phyloP scores from a whole-genome alignment of 1,140 invertebrate genomes.

The Pseudomyrmex concolor region DNA sequence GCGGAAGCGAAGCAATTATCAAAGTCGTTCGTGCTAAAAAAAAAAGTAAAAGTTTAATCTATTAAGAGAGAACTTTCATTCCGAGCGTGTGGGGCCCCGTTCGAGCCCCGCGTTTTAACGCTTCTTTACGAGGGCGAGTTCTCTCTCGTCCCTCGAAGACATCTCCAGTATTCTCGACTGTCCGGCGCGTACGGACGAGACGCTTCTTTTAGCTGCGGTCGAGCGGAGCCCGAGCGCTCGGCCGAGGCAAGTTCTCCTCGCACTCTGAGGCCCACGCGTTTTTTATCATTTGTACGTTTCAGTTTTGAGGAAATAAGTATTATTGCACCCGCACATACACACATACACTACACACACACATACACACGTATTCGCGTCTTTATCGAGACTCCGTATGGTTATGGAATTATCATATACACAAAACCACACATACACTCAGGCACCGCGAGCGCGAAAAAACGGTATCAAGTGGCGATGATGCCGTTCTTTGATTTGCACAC shows the following conservation, averaged over 20 bases:
- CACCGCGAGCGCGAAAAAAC: constrained; percentile 37
- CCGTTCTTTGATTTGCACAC: constrained; percentile 33
- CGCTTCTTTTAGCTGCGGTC: constrained; percentile 43
- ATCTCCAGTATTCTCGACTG: constrained; percentile 64
- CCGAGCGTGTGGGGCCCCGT: constrained; percentile 2
- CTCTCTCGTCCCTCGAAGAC: constrained; percentile 16
- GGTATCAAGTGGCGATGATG: background rate
- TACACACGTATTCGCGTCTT: constrained; percentile 34
- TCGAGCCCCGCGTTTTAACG: constrained; percentile 39
- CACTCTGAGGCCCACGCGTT: constrained; percentile 49
- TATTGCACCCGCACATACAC: constrained; percentile 58
- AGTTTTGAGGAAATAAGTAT: constrained; percentile 69
- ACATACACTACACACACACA: background rate
- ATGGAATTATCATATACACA: constrained; percentile 31
- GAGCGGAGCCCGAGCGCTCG: constrained; percentile 26
- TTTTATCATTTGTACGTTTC: constrained; percentile 77
- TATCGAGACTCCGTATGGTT: constrained; percentile 33
- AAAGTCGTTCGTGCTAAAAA: constrained; percentile 47
- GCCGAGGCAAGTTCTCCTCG: constrained; percentile 18
- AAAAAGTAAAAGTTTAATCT: background rate
- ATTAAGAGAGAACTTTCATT: background rate
- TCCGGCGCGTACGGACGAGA: constrained; percentile 31
- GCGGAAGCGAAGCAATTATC: constrained; percentile 57
- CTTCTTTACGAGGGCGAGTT: constrained; percentile 13
- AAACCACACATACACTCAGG: background rate